Percentiles rank a stretch among this genome's conserved stretches.
Conservation (phyloP, 2,888 invertebrate species). For the Temnothorax ravouxi region DNA sequence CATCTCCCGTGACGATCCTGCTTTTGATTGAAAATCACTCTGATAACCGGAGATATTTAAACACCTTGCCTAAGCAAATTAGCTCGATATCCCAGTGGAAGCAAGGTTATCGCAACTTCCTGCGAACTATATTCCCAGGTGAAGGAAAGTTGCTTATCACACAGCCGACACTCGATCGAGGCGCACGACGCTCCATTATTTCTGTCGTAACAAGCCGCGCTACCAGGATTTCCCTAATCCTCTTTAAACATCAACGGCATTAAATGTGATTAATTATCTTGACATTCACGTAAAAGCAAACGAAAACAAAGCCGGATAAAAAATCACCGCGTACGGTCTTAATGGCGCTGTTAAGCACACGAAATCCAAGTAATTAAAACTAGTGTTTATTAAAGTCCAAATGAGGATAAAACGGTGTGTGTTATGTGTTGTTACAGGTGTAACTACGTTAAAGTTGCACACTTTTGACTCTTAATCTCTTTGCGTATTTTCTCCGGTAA, state of each 20-base stretch:
- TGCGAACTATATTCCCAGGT: conserved; percentile 44
- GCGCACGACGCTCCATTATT: conserved; percentile 49
- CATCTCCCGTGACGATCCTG: conserved; percentile 23
- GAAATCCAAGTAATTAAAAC: conserved; percentile 43
- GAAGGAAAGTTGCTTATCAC: conserved; percentile 53
- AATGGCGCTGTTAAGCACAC: conserved; percentile 23
- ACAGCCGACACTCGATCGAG: conserved; percentile 51
- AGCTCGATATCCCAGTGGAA: conserved; percentile 36
- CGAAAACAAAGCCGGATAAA: conserved; percentile 17
- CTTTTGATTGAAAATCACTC: conserved; percentile 46
- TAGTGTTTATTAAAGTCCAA: conserved; percentile 47
- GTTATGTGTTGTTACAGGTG: conserved; percentile 33
- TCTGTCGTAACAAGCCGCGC: conserved; percentile 44
- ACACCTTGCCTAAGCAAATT: conserved; percentile 51
- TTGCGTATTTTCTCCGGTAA: conserved; percentile 37
- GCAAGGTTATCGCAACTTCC: conserved; percentile 46
- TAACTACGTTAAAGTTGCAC: conserved; percentile 55
- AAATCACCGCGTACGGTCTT: conserved; percentile 26
- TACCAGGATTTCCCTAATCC: conserved; percentile 46
- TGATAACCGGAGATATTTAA: conserved; percentile 35
- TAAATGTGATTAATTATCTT: conserved; percentile 52
- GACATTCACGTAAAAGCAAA: conserved; percentile 38
- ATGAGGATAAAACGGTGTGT: conserved; percentile 18
- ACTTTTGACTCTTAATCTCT: conserved; percentile 59
- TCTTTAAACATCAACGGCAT: conserved; percentile 49